Evolutionary conservation across 2,888 invertebrate species (phyloP).

Genomic region (Tipula unca): DNA sequence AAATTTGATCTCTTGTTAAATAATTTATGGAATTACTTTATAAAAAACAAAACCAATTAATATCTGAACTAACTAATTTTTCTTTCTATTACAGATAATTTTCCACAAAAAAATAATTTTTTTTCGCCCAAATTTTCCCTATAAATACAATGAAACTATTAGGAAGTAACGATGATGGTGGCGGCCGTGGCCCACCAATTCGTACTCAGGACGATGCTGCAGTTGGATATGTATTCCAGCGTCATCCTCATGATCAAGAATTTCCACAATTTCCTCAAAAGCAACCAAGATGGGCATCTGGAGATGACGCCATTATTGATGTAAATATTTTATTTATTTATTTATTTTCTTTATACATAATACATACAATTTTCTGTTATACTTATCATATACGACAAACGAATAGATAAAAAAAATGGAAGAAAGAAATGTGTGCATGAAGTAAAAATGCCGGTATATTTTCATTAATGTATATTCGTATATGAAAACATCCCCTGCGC

Average conservation of each 20-base stretch:
- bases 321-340: conserved; percentile 46
- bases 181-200: conserved; percentile 58
- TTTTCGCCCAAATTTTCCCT: not conserved
- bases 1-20: no score
- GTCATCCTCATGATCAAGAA: conserved; percentile 73
- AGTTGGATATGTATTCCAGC: conserved; percentile 86
- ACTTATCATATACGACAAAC: not conserved
- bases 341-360: not conserved
- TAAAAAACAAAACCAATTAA: no score
- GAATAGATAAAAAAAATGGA: not conserved
- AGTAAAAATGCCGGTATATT: conserved; percentile 16
- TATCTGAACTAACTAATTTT: conserved; percentile 17
- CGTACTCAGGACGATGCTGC: conserved; percentile 83
- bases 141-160: conserved; percentile 62
- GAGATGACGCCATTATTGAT: conserved; percentile 81
- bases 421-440: not conserved
- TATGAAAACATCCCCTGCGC: not conserved
- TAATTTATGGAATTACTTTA: not conserved
- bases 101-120: conserved; percentile 30
- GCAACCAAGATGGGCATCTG: conserved; percentile 73
- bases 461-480: not conserved
- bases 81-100: conserved; percentile 29
- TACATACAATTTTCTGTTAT: not conserved
- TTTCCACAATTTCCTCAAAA: conserved; percentile 66
- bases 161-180: conserved; percentile 59